Evolutionary conservation across 1,140 invertebrate species (phyloP), one percentile per base, ranked within the genome.

Genomic region (Listronotus bonariensis): DNA sequence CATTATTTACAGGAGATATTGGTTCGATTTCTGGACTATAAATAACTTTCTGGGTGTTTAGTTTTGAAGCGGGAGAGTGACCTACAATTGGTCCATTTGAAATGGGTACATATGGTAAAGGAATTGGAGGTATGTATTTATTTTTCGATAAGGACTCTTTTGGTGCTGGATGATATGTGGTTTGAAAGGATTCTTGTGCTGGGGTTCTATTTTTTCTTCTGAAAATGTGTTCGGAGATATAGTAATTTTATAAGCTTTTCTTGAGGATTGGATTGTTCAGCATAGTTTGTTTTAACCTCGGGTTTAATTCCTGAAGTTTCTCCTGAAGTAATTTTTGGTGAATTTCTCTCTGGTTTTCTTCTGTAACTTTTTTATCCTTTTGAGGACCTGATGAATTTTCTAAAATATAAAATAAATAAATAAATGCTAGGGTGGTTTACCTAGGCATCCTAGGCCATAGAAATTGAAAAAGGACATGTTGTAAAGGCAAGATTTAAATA

Each of bases 21-120:
- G 63, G 63, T 14, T 65, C 63, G 14, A 65, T 53, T 57, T 65
- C 51, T 7, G 63, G 63, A 9, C 36, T 51, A 45, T 65, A 65
- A 51, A 58, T 58, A 1, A 8, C 14, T 26, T 65, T 65, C 12
- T 55, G 8, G 34, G 10, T 34, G 38, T 20, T 17, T 14, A 8
- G n/a, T 6, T 14, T 45, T 12, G 26, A 41, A 9, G 55, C 9
- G 12, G 12, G n/a, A 15, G 42, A 34, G 2, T 34, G 32, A 10
- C 17, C 20, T 8, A 17, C 4, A 14, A 34, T 34, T 17, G 12
- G 9, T 26, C 11, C 10, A 5, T 41, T 31, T n/a, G 41, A 42
- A 10, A 38, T 36, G 8, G 51, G 36, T 1, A 38, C 11, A 20
- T 51, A 60, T 46, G 57, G 45, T 38, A 60, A 15, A 40, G 45